Evolutionary conservation across 2,888 invertebrate species (phyloP), one percentile per base, ranked within the genome.

Genomic region (Epistrophe grossulariae): DNA sequence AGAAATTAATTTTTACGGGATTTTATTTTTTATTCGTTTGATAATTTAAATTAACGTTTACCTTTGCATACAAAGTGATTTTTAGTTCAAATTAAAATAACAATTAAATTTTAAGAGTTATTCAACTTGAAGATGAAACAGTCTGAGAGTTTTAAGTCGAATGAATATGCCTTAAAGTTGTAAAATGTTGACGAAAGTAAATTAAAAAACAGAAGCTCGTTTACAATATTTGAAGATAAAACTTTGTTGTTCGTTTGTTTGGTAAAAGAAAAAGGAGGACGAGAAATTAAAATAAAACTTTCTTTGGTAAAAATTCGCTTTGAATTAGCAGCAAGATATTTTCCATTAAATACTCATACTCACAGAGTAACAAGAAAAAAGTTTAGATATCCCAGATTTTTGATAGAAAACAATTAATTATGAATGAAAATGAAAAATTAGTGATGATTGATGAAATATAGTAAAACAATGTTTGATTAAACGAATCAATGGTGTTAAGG

Each of bases 1-100:
- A 70, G 70, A 55, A 70, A 70, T 70, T 70, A 70, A 55, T 70
- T 70, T 70, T 55, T 40, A 70, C 40, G 70, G 55, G 70, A 70
- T 70, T 70, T 55, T 70, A 40, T 55, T 55, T 70, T n/a, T 70
- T 70, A 70, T 70, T 70, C 55, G 70, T 70, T 70, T 70, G 70
- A 70, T 70, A 70, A 70, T 70, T 55, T 70, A 55, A 70, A 70
- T 55, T 40, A 55, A 70, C 70, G 70, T 70, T 52, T 70, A 70
- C n/a, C 70, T 70, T 70, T 55, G 70, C 70, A 70, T 70, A 70
- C 55, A 70, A 70, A 70, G 55, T 55, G 70, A 24, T 55, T 50
- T 50, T 70, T 40, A 70, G 70, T 40, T 55, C 0, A 55, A 40
- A 70, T 55, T 11, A 55, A 55, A 70, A 55, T n/a, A 70, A 43